Conservation (phyloP, 2,888 invertebrate genomes). For the Lepidochitona cinerea region DNA sequence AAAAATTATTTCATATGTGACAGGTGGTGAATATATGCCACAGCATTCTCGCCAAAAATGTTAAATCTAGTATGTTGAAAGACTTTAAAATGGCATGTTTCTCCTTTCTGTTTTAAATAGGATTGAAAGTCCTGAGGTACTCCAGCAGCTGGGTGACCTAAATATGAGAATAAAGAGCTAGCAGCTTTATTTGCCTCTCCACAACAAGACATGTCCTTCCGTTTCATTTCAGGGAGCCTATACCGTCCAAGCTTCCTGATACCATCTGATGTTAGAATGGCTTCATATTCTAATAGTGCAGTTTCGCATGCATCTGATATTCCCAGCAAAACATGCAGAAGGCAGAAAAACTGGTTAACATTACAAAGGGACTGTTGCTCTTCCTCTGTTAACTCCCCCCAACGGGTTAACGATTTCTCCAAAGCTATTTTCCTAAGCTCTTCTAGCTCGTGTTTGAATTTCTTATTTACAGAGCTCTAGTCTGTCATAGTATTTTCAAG, state of each 20-base stretch:
- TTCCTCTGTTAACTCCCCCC: background rate
- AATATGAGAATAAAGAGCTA: background rate
- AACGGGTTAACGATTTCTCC: background rate
- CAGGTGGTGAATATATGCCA: background rate
- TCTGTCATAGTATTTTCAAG: background rate
- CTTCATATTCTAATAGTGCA: background rate
- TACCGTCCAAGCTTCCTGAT: background rate
- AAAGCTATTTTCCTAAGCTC: background rate
- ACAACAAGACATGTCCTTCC: background rate
- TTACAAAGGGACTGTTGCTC: background rate
- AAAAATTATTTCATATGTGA: background rate
- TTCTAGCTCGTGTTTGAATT: background rate
- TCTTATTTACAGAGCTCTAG: background rate
- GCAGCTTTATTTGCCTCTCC: background rate
- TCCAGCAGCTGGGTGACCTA: background rate
- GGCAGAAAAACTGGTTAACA: background rate
- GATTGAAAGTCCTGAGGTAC: background rate
- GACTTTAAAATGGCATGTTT: background rate
- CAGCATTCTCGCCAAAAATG: background rate
- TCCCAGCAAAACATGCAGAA: background rate
- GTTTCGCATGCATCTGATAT: background rate
- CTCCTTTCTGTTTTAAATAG: background rate
- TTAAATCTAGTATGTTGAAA: background rate
- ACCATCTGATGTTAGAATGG: background rate
- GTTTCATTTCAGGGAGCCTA: background rate